Evolutionary conservation across 92 coral and sea anemone species (phyloP).

Genomic region (Palythoa heliodiscus): DNA sequence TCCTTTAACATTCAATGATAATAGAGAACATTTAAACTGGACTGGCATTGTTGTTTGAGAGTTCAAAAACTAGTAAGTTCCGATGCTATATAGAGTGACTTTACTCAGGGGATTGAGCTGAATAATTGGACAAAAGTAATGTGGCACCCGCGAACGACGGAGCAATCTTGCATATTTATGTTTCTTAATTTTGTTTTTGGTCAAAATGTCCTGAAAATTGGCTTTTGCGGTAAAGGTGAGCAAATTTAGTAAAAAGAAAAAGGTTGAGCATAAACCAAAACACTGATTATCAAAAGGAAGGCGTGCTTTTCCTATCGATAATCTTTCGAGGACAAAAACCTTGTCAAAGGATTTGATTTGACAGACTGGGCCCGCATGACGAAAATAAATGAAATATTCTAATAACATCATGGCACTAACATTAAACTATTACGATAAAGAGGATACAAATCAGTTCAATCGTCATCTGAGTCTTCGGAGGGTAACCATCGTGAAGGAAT

Average conservation of each 20-base stretch:
- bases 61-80: not conserved
- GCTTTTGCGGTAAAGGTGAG: not conserved
- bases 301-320: conserved; percentile 18
- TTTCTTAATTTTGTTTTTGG: conserved; percentile 6
- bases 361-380: not conserved
- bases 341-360: not conserved
- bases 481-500: conserved; percentile 1
- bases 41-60: not conserved
- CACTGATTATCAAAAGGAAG: conserved; percentile 19
- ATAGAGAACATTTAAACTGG: conserved; percentile 22
- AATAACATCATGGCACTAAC: no score
- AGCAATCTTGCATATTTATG: conserved; percentile 4
- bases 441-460: no score
- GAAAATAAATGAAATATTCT: no score
- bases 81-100: conserved; percentile 4
- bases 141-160: not conserved
- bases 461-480: no score
- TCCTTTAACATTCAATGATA: conserved; percentile 12
- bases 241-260: not conserved
- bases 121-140: not conserved
- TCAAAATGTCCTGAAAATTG: conserved; percentile 5
- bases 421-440: no score
- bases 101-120: conserved; percentile 12
- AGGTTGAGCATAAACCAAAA: not conserved
- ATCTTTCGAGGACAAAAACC: conserved; percentile 8